These are phyloP conservation scores for Lithobates sylvaticus DNA, from an alignment of 2,797 vertebrate species.

Conservation along the genomic window DNA sequence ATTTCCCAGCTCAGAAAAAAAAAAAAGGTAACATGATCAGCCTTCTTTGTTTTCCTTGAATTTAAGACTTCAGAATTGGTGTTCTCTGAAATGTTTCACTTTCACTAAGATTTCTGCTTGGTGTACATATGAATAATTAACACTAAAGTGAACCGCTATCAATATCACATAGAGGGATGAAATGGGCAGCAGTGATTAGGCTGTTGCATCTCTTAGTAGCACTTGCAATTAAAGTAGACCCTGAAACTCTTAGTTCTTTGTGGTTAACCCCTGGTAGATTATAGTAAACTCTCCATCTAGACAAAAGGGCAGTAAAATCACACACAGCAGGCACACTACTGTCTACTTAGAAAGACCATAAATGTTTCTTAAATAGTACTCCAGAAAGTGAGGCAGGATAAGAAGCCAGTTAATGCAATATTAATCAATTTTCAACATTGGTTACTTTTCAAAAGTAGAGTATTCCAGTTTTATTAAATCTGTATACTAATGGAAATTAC, in stretches of 20 bases:
- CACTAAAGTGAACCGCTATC: conserved; percentile 3
- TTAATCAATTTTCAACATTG: conserved; percentile 30
- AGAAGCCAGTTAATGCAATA: conserved; percentile 16
- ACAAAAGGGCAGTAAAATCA: not conserved
- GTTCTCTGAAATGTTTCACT: conserved; percentile 43
- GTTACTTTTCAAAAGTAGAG: conserved; percentile 2
- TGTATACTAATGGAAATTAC: not conserved
- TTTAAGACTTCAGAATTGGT: conserved; percentile 6
- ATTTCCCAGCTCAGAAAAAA: conserved; percentile 30
- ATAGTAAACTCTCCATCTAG: not conserved
- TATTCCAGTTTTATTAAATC: not conserved
- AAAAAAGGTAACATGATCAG: conserved; percentile 40
- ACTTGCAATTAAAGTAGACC: not conserved
- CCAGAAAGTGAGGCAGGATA: not conserved
- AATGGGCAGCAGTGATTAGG: conserved; percentile 3
- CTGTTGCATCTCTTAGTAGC: not conserved
- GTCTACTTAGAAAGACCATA: not conserved
- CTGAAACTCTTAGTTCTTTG: not conserved
- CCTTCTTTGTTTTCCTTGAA: conserved; percentile 27
- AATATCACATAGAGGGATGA: not conserved
- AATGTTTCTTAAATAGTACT: conserved; percentile 28
- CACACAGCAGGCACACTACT: not conserved
- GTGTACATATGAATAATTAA: conserved; percentile 25
- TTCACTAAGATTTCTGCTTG: conserved; percentile 14
- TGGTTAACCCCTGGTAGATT: conserved; percentile 18